These are phyloP conservation scores for Alcedo atthis DNA, from an alignment of 2,797 vertebrate genomes.

Conservation along the genomic window DNA sequence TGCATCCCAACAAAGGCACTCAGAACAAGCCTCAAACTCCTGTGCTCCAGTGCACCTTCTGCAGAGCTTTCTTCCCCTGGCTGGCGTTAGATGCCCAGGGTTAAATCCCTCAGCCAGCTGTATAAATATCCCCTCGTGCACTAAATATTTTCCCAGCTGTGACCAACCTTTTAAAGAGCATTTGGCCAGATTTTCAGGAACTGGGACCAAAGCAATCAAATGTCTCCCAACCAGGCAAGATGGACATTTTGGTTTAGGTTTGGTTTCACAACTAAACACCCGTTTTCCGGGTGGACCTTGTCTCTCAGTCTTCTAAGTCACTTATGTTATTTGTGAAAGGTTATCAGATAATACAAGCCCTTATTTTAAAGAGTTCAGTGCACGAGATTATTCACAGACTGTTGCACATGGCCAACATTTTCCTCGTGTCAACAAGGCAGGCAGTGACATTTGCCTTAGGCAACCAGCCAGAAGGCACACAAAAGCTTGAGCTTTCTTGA, in stretches of 20 bases:
- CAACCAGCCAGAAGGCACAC: not conserved
- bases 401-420: not conserved
- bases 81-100: not conserved
- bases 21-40: not conserved
- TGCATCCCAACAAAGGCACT: not conserved
- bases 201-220: not conserved
- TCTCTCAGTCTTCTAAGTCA: not conserved
- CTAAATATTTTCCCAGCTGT: not conserved
- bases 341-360: not conserved
- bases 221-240: not conserved
- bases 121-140: not conserved
- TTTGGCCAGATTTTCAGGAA: not conserved
- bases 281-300: not conserved
- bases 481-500: not conserved
- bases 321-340: not conserved
- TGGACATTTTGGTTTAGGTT: not conserved
- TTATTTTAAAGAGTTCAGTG: not conserved
- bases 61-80: not conserved
- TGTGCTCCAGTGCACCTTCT: not conserved
- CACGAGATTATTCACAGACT: accelerated
- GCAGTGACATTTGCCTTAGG: not conserved
- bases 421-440: not conserved
- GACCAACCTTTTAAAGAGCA: not conserved
- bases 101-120: not conserved
- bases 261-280: not conserved